phyloP scores from a whole-genome alignment of 2,797 vertebrate species.

The Limosa lapponica region DNA sequence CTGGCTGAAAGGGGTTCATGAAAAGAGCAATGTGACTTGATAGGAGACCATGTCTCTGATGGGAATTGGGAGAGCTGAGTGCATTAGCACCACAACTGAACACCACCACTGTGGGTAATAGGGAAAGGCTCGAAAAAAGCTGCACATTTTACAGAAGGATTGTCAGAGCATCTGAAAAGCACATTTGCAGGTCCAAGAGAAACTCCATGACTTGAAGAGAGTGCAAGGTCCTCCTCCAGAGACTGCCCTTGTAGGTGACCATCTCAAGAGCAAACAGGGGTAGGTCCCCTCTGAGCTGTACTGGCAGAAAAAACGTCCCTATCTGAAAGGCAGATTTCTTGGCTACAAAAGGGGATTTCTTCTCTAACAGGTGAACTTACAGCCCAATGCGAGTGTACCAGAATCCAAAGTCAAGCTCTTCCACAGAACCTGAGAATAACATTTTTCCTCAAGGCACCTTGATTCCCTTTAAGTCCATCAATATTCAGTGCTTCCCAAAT shows the following conservation, averaged over 20 bases:
- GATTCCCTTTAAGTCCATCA: neutral
- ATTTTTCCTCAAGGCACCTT: neutral
- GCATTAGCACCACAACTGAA: neutral
- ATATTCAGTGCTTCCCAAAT: neutral
- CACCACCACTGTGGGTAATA: neutral
- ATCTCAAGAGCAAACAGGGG: neutral
- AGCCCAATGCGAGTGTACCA: neutral
- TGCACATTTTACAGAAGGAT: neutral
- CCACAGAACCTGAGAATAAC: neutral
- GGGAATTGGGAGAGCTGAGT: neutral
- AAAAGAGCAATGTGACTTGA: neutral
- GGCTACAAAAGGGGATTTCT: neutral
- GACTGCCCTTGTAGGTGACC: accelerated
- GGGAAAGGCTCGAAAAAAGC: neutral
- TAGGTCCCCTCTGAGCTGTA: neutral
- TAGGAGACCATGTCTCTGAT: neutral
- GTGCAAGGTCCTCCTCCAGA: neutral
- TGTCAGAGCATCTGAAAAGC: neutral
- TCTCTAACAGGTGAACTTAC: neutral
- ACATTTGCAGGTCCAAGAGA: neutral
- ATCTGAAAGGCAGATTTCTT: neutral
- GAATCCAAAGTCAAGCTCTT: neutral
- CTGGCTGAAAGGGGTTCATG: neutral
- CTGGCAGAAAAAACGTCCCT: neutral
- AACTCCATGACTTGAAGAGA: neutral